Conservation (phyloP, 2,797 vertebrate genomes). For the Lithobates pipiens region DNA sequence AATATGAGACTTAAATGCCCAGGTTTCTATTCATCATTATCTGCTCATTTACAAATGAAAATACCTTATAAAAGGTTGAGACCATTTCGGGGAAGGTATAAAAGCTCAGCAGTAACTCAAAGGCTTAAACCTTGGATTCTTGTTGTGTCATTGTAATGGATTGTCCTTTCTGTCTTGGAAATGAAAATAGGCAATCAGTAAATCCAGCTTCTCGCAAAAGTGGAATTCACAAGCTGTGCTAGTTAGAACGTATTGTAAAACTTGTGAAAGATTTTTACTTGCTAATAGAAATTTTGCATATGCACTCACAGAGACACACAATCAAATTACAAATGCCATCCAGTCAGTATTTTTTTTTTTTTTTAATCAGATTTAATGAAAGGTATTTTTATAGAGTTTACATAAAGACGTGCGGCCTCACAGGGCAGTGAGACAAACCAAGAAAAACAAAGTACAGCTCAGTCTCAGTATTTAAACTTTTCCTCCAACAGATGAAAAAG, state of each 20-base stretch:
- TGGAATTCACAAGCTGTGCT: background rate
- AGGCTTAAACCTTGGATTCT: slow-evolving; percentile 17
- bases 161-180: slow-evolving; percentile 23
- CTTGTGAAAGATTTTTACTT: background rate
- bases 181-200: slow-evolving; percentile 11
- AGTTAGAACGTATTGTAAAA: background rate
- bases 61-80: slow-evolving; percentile 25
- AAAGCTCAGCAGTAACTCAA: slow-evolving; percentile 21
- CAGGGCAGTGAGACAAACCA: too few relatives aligned
- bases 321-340: too few relatives aligned
- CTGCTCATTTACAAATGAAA: slow-evolving; percentile 50
- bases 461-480: too few relatives aligned
- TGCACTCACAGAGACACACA: too few relatives aligned
- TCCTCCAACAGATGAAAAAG: too few relatives aligned
- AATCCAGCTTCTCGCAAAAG: background rate
- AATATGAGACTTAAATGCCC: slow-evolving; percentile 14
- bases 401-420: too few relatives aligned
- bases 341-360: too few relatives aligned
- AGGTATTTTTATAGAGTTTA: too few relatives aligned
- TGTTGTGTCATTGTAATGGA: background rate
- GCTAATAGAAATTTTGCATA: too few relatives aligned
- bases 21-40: slow-evolving; percentile 39
- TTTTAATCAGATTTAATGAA: too few relatives aligned
- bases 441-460: too few relatives aligned
- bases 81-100: slow-evolving; percentile 4